Evolutionary conservation across 1,140 invertebrate species (phyloP).

Genomic region (Drosophila mayri): DNA sequence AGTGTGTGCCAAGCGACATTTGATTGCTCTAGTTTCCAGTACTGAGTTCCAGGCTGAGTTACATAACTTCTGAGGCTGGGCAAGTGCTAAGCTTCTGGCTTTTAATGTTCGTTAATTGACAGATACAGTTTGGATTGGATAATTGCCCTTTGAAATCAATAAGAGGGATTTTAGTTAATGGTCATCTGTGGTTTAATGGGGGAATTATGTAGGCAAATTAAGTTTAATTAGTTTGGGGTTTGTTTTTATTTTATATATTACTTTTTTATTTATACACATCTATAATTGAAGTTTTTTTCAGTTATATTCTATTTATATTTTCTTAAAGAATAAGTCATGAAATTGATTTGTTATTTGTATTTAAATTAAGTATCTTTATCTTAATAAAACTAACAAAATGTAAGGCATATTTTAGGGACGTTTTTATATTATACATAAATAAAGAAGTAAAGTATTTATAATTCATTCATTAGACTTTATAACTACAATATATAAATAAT

Average conservation of each 20-base stretch:
- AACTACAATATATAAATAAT: neutral
- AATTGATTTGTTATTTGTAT: neutral
- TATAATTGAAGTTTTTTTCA: too few species aligned
- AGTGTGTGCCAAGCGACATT: slow-evolving; percentile 44
- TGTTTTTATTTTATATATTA: too few species aligned
- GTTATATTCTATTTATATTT: too few species aligned
- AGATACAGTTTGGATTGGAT: slow-evolving; percentile 11
- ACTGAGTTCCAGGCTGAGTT: neutral
- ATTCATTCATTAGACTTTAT: neutral
- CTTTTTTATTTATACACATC: too few species aligned
- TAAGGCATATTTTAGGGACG: neutral
- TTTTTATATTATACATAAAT: too few species aligned
- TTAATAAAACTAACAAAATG: too few species aligned
- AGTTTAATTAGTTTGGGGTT: neutral
- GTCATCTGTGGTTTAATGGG: neutral
- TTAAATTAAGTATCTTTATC: neutral
- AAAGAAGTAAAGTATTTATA: too few species aligned
- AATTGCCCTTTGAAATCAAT: slow-evolving; percentile 8
- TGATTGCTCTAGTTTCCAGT: slow-evolving; percentile 23
- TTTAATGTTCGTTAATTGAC: slow-evolving; percentile 20
- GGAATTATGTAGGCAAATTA: neutral
- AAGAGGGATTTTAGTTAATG: neutral
- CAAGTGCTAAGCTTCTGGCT: slow-evolving; percentile 20
- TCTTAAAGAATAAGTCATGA: neutral
- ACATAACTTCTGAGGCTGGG: neutral